Evolutionary conservation across 2,888 invertebrate species (phyloP), one percentile per base, ranked within the genome.

Genomic region (Kuschelorhynchus macadamiae): DNA sequence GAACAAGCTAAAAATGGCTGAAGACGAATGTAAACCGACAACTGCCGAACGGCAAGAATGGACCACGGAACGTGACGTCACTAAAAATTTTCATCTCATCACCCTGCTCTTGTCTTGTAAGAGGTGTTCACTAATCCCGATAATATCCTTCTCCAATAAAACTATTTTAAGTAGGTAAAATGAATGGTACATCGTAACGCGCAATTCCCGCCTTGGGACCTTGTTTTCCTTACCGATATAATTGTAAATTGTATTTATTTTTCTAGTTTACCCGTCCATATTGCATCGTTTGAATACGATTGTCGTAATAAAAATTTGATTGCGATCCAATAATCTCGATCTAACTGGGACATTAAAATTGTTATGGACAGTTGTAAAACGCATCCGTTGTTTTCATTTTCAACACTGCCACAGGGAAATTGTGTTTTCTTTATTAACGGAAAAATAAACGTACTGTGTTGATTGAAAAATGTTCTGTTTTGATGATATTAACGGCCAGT

Each of bases 221-320:
- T 39, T 39, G 30, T 41, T 55, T 55, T 25, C 21, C 21, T 21
- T 49, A 16, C 25, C 49, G 16, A 49, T 49, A 32, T 21, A 49
- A 49, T 30, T 16, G 30, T 49, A 47, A 49, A 49, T 30, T 16
- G 30, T 49, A 49, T 49, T 49, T 49, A 30, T 49, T 49, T 49
- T 47, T 32, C 49, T 49, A 30, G 16, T 16, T 30, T 20, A 9
- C 18, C 14, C 25, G 18, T 17, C 21, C 55, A 41, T 39, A 18
- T 41, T 42, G 42, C 14, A 55, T 42, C 25, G 41, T 55, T 50
- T n/a, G 41, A 55, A 44, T 17, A 44, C 39, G 21, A 12, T 25
- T 36, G 25, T 55, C 20, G 36, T 30, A 55, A 41, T 55, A 55
- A 55, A 55, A 55, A 14, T 55, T 55, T 55, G 39, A 42, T 41